phyloP scores from a whole-genome alignment of 2,113 vertebrate species.

The Perccottus glenii region DNA sequence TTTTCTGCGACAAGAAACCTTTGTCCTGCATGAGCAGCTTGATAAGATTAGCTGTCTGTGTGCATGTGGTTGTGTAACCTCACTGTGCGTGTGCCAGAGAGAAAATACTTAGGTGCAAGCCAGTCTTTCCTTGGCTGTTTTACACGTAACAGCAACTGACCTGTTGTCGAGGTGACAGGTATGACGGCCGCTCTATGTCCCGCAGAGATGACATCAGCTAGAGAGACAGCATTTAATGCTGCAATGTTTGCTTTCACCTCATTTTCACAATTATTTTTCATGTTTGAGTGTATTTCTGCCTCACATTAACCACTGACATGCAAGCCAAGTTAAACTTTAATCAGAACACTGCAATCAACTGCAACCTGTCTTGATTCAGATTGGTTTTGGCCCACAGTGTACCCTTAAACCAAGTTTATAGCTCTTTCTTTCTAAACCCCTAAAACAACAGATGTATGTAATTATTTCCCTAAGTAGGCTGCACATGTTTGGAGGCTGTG shows the following conservation, averaged over 20 bases:
- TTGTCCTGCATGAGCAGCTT: constrained; percentile 62
- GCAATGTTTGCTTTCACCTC: background rate
- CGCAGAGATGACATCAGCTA: background rate
- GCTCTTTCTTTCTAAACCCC: too few relatives aligned
- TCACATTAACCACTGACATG: background rate
- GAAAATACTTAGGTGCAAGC: constrained; percentile 9
- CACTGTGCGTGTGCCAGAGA: constrained; percentile 6
- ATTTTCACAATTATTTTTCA: constrained; percentile 24
- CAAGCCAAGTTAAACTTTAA: constrained; percentile 41
- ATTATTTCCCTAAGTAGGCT: background rate
- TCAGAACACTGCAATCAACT: constrained; percentile 36
- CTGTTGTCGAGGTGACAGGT: background rate
- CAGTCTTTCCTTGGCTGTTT: background rate
- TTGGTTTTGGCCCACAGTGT: constrained; percentile 2
- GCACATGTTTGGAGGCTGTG: background rate
- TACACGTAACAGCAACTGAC: background rate
- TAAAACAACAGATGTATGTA: background rate
- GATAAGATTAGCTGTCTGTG: constrained; percentile 62
- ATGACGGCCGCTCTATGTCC: background rate
- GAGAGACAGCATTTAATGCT: background rate
- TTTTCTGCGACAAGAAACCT: constrained; percentile 37
- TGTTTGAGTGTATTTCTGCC: constrained; percentile 21
- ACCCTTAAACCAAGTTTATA: background rate
- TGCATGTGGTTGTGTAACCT: constrained; percentile 40
- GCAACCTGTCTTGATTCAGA: constrained; percentile 4